Base-by-base conservation (phyloP, 2,888 invertebrate genomes). In the Apamea epomidion region DNA sequence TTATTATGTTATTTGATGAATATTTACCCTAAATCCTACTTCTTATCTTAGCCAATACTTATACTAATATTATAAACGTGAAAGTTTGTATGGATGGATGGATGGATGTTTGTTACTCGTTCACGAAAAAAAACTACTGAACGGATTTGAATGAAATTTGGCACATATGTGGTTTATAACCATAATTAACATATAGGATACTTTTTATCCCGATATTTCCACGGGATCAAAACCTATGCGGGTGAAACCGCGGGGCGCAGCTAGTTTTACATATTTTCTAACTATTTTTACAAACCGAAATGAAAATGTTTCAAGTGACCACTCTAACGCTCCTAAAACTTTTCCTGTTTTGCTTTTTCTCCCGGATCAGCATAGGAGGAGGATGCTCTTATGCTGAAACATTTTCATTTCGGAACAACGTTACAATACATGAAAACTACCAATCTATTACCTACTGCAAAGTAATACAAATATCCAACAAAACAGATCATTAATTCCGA, bases 401-500 rank as follows among this genome's bases (percentile, higher is more conserved):
- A 21, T 21, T 21, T 54, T 54, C 18, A 54, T 21, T 54, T 54
- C 54, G 25, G 54, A 80, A 2, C n/a, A 69, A 60, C 14, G 7
- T 82, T 54, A 32, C 21, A 81, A 48, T 58, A 58, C 6, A 45
- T 16, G 7, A 58, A 80, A 70, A 5, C 48, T 54, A 12, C 1
- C 2, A n/a, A 18, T 74, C 29, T 48, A 74, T 42, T 58, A 48
- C 45, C 10, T 45, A 42, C 1, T 42, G 29, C 37, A 21, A 48
- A 74, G 32, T 32, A 51, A 32, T 21, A 70, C 60, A 82, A 76
- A 76, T 48, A 69, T 69, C 16, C 74, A 74, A 64, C 65, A 64
- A 65, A 80, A 88, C 37, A 76, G 64, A 72, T 81, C 60, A 87
- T 87, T 76, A 77, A 88, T 76, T 74, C 72, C 29, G 62, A 70